Evolutionary conservation across 35 echinoderm and acorn worm genomes (phyloP), one percentile per base, ranked within the genome.

Genomic region (Stichopus chloronotus): DNA sequence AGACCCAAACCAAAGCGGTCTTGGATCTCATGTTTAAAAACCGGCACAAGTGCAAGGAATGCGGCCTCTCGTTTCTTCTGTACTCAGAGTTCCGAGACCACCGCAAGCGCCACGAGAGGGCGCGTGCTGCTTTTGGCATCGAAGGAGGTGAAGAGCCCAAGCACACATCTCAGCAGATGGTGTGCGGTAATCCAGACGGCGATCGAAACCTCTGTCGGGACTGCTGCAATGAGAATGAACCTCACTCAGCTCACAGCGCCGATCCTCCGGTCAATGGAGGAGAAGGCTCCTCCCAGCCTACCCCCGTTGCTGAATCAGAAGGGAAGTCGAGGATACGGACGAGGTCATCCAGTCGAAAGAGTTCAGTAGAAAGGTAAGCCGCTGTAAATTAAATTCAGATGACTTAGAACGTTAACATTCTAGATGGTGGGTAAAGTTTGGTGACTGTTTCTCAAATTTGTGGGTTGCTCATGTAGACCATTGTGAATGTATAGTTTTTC

Each of bases 41-140:
- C 57, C 92, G 96, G 5, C 96, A 98, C 91, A 98, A 95, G 53
- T 98, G 96, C 53, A 94, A 98, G 78, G 92, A 98, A 85, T 98
- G 96, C 20, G 96, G 96, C 8, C 93, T 98, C 76, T 98, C 96
- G 7, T 98, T 98, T 71, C 82, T 98, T 11, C 91, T 98, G n/a
- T 98, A 98, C 88, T 98, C 96, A 14, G 96, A 98, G 61, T 98
- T 98, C 92, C 71, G 96, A 43, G 93, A 93, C 13, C 96, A 98
- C 80, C 94, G 96, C 55, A 98, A 98, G 80, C 84, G 96, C 17
- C 96, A 98, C 53, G 96, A 98, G 83, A 83, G 96, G 55, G 96
- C 96, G 12, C 90, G 95, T 4, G 87, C 92, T 6, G 96, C 93
- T 55, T 96, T 96, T 58, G 90, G 90, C 76, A 91, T 91, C 76